Percentiles rank a stretch among this genome's conserved stretches.
phyloP scores from a whole-genome alignment of 2,113 vertebrate genomes.

The Bungarus multicinctus region DNA sequence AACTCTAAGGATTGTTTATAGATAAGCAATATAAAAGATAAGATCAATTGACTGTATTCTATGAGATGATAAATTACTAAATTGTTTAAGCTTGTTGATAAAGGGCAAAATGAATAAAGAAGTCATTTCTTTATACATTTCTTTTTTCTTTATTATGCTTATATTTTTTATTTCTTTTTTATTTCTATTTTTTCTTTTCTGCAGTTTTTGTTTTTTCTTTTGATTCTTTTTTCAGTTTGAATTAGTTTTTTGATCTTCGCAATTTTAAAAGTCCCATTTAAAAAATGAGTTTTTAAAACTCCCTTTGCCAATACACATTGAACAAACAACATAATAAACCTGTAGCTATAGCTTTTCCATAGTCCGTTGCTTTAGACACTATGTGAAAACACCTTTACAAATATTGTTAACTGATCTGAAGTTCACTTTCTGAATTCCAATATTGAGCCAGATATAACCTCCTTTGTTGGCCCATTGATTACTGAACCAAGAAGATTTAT shows the following conservation, averaged over 20 bases:
- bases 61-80: not conserved
- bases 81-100: not conserved
- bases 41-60: not conserved
- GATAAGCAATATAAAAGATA: not conserved
- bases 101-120: not conserved
- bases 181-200: not conserved
- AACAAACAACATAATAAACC: not conserved
- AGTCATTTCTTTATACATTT: not conserved
- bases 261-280: not conserved
- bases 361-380: not conserved
- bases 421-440: constrained; percentile 32
- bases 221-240: not conserved
- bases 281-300: not conserved
- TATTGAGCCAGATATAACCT: constrained; percentile 29
- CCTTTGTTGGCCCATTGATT: constrained; percentile 23
- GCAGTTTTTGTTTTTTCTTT: not conserved
- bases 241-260: not conserved
- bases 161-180: not conserved
- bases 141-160: not conserved
- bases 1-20: not conserved
- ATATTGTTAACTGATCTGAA: constrained; percentile 39
- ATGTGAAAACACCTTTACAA: constrained; percentile 35
- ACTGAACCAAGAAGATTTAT: constrained; percentile 56
- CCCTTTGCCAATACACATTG: not conserved
- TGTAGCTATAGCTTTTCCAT: not conserved